Evolutionary conservation across 2,113 vertebrate species (phyloP), one percentile per base, ranked within the genome.

Genomic region (Turdus rufiventris): DNA sequence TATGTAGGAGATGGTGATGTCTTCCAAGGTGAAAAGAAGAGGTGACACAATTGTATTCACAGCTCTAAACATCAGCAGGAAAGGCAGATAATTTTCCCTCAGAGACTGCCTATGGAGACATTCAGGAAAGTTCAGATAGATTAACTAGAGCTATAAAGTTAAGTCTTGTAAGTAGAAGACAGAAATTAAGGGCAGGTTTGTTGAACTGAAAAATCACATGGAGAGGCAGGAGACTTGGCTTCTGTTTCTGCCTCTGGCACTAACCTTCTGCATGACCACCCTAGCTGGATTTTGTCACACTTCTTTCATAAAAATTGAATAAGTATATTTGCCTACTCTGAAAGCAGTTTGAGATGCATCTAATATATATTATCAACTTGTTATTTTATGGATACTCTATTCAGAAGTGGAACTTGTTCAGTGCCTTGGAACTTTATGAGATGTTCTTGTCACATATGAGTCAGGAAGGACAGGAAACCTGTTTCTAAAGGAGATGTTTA

Each of bases 41-140:
- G 42, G 40, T 91, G 72, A 91, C 0, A 0, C 18, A 61, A 45
- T 34, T 89, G 45, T 50, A 62, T 57, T 81, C 61, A 36, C 23
- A 70, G 45, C 24, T 76, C 65, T 79, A 87, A 94, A 85, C 81
- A 89, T 31, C 73, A 76, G 10, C 18, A 82, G 53, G n/a, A 54
- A 92, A 71, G 33, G 36, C 31, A 89, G 77, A 45, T 82, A 75
- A 82, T 88, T 26, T 66, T 85, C n/a, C 87, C 77, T 93, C 33
- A 20, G 76, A 89, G 93, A 33, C 42, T 68, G 48, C 18, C 80
- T 81, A 14, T 51, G 23, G 28, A 60, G 66, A 76, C 61, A 89
- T 42, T 91, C 62, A 57, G 61, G 53, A 96, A 93, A 93, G 76
- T 91, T 95, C 94, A 94, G 74, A 76, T 54, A 72, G 77, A 96